Evolutionary conservation across 1,140 invertebrate species (phyloP), one percentile per base, ranked within the genome.

Genomic region (Carposina sasakii): DNA sequence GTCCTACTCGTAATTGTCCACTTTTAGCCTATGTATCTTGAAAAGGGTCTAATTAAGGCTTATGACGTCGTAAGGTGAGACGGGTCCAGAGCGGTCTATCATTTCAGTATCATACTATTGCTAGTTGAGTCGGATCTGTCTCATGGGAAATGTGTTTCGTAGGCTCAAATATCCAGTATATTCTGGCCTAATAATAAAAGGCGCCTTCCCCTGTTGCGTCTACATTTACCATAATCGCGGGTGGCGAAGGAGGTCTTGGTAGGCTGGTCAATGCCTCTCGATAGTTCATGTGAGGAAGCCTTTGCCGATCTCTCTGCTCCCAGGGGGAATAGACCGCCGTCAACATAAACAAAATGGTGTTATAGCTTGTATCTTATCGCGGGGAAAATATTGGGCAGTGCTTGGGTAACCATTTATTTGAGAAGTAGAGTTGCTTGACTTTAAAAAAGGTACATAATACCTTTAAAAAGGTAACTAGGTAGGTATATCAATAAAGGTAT

Each of bases 261-360:
- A 10, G n/a, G 22, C 30, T 48, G 46, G 46, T 61, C 64, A 59
- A 48, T 17, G 34, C 48, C 12, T 52, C 51, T 49, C 56, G 60
- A 71, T 76, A 70, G 64, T 63, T 63, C 58, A 69, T 71, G 69
- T 74, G 74, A 67, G 60, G 59, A 57, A 63, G 51, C 47, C 58
- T 66, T 47, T 49, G 57, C 53, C 67, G 72, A 70, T 71, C 72
- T 62, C 47, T 55, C 47, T 53, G 52, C 51, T 72, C 71, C 71
- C 71, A 54, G 49, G 58, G 63, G 71, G 52, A 50, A 54, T 50
- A 57, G 57, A 70, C 71, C 73, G 68, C 68, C 75, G 70, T 81
- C 73, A 76, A 78, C 68, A 78, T 74, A 76, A 81, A 78, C 72
- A 75, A 74, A 76, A 77, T 69, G 53, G 60, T 66, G 65, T 74